A percentile compares a stretch with the other conserved stretches of the same genome.
Evolutionary conservation across 2,888 invertebrate species (phyloP).

Genomic region (Eristalinus sepulchralis): DNA sequence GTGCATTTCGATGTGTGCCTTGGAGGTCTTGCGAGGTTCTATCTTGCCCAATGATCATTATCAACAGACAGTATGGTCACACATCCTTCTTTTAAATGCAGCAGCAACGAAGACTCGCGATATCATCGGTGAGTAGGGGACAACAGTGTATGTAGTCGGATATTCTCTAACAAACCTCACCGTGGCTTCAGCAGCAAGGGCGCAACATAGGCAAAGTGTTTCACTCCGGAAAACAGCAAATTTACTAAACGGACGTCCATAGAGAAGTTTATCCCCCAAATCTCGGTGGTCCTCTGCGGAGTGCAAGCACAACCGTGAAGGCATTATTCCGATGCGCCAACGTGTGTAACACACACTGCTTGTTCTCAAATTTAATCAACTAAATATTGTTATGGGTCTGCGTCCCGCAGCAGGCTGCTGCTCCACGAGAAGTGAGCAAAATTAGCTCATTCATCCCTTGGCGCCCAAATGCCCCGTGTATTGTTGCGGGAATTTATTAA

Average conservation of each 20-base stretch:
- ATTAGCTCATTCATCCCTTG: background rate
- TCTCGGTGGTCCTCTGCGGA: background rate
- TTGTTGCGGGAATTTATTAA: slow-evolving; percentile 57
- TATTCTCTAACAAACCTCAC: background rate
- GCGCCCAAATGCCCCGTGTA: background rate
- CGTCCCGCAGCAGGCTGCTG: background rate
- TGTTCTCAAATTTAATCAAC: slow-evolving; percentile 57
- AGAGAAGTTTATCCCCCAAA: slow-evolving; percentile 38
- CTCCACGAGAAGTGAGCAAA: background rate
- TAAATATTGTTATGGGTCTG: slow-evolving; percentile 25
- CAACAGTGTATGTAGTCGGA: slow-evolving; percentile 18
- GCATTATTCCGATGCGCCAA: background rate
- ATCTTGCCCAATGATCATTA: too few species aligned
- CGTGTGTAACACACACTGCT: slow-evolving; percentile 20
- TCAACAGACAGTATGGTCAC: slow-evolving; percentile 41
- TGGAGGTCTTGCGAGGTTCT: slow-evolving; percentile 13
- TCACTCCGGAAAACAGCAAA: slow-evolving; percentile 1
- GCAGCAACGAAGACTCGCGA: background rate
- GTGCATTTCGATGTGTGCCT: background rate
- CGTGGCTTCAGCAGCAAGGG: too few species aligned
- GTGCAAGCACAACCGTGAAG: background rate
- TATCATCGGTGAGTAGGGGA: background rate
- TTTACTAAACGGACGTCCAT: background rate
- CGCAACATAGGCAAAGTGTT: too few species aligned
- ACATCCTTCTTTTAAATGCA: slow-evolving; percentile 12